phyloP scores from a whole-genome alignment of 2,888 invertebrate genomes.

The Himalopsyche japonica region DNA sequence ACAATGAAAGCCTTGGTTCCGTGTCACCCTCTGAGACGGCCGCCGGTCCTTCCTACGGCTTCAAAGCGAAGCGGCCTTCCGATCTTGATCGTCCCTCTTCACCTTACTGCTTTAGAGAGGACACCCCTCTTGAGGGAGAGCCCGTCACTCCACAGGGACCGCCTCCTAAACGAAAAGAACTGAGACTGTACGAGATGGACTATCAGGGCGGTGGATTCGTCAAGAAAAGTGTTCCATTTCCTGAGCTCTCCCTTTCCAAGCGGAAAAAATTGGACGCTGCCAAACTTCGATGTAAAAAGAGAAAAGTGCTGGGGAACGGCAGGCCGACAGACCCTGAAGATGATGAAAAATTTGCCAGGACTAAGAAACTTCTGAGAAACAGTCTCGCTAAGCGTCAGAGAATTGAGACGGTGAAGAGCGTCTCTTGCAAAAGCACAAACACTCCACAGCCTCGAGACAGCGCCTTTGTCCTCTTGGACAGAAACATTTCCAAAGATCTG shows the following conservation, averaged over 20 bases:
- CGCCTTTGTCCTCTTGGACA: constrained; percentile 26
- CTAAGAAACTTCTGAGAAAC: constrained; percentile 43
- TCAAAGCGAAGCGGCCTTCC: not conserved
- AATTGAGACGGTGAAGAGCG: constrained; percentile 18
- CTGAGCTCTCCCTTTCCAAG: constrained; percentile 57
- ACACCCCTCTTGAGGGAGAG: constrained; percentile 3
- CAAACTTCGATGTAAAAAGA: constrained; percentile 48
- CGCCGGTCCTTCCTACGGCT: not conserved
- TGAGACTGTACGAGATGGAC: constrained; percentile 43
- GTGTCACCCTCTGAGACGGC: constrained; percentile 48
- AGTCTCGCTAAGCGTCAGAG: constrained; percentile 37
- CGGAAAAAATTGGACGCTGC: constrained; percentile 52
- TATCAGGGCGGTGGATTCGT: constrained; percentile 61
- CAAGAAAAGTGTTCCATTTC: constrained; percentile 62
- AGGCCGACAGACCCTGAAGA: constrained; percentile 40
- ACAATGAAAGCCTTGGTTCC: constrained; percentile 60
- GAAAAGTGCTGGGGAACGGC: constrained; percentile 45
- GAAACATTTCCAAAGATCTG: constrained; percentile 30
- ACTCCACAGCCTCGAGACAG: constrained; percentile 29
- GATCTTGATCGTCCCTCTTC: constrained; percentile 3
- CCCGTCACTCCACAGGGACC: not conserved
- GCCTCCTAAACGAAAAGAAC: constrained; percentile 31
- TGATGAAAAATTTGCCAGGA: constrained; percentile 34
- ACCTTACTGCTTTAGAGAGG: constrained; percentile 33
- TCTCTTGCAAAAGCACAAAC: constrained; percentile 24